Percentiles rank a stretch among this genome's conserved stretches.
Conservation (phyloP, 2,888 invertebrate species). For the Lobophora halterata region DNA sequence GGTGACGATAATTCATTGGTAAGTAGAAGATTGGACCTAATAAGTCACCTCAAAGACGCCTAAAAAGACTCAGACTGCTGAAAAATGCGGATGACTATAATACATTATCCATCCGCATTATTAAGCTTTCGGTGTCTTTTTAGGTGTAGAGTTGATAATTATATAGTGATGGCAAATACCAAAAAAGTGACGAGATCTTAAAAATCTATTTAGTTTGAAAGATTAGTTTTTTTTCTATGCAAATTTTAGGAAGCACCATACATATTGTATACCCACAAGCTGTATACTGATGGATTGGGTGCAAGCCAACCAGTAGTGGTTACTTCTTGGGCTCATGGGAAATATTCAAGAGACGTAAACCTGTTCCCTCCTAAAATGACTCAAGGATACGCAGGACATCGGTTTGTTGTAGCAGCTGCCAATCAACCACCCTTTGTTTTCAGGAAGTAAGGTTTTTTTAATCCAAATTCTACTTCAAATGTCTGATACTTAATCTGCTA, state of each 20-base stretch:
- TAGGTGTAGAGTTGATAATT: too few relatives aligned
- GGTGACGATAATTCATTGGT: conserved; percentile 67
- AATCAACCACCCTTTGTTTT: conserved; percentile 88
- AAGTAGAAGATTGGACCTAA: conserved; percentile 34
- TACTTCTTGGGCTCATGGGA: conserved; percentile 85
- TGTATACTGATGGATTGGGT: conserved; percentile 87
- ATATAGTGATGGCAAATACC: too few relatives aligned
- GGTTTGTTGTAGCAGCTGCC: conserved; percentile 85
- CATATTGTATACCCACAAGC: conserved; percentile 87
- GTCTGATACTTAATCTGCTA: not conserved
- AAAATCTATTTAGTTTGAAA: too few relatives aligned
- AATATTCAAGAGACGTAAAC: conserved; percentile 82
- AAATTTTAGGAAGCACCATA: conserved; percentile 85
- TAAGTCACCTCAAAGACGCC: too few relatives aligned
- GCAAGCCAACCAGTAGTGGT: conserved; percentile 84
- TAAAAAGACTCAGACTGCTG: too few relatives aligned
- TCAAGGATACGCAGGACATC: conserved; percentile 86
- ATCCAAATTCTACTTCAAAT: not conserved
- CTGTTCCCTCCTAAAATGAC: conserved; percentile 86
- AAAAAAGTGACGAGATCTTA: too few relatives aligned
- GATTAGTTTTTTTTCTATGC: too few relatives aligned
- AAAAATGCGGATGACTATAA: too few relatives aligned
- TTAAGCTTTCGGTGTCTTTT: too few relatives aligned
- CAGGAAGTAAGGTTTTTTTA: conserved; percentile 78
- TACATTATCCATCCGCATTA: too few relatives aligned